A percentile compares a stretch with the other conserved stretches of the same genome.
Evolutionary conservation across 2,888 invertebrate genomes (phyloP).

Genomic region (Epinotia demarniana): DNA sequence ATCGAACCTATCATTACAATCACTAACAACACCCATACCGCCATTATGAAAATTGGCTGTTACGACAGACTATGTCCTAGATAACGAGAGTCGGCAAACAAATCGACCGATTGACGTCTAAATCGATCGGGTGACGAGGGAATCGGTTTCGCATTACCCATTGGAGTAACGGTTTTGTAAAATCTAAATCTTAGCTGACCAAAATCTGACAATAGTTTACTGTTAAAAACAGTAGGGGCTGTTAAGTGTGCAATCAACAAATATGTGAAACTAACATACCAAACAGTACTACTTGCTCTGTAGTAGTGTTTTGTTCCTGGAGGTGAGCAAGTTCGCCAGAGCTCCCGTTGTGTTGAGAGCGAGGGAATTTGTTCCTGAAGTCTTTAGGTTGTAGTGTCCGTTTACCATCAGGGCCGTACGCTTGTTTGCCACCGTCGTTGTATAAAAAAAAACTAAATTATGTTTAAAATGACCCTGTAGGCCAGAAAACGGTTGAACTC

Average conservation of each 20-base stretch:
- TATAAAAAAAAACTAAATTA: too few relatives aligned
- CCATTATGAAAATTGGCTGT: conserved; percentile 41
- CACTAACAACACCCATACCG: conserved; percentile 23
- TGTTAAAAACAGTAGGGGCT: neutral
- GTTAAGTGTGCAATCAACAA: neutral
- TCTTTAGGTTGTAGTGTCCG: too few relatives aligned
- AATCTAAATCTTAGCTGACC: neutral
- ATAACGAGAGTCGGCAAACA: conserved; percentile 36
- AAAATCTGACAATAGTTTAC: neutral
- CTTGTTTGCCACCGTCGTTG: too few relatives aligned
- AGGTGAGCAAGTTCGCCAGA: too few relatives aligned
- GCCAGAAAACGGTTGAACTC: too few relatives aligned
- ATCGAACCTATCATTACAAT: conserved; percentile 33
- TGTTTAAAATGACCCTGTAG: too few relatives aligned
- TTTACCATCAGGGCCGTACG: too few relatives aligned
- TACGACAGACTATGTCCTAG: conserved; percentile 35
- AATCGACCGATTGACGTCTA: conserved; percentile 38
- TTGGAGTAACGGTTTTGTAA: conserved; percentile 14
- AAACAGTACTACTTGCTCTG: too few relatives aligned
- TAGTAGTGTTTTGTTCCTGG: too few relatives aligned
- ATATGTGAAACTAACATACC: too few relatives aligned
- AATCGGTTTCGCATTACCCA: conserved; percentile 31
- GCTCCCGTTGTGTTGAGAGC: too few relatives aligned
- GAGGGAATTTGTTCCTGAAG: too few relatives aligned
- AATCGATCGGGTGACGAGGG: conserved; percentile 36